Conservation (phyloP, 2,113 vertebrate species). For the Crotophaga sulcirostris region DNA sequence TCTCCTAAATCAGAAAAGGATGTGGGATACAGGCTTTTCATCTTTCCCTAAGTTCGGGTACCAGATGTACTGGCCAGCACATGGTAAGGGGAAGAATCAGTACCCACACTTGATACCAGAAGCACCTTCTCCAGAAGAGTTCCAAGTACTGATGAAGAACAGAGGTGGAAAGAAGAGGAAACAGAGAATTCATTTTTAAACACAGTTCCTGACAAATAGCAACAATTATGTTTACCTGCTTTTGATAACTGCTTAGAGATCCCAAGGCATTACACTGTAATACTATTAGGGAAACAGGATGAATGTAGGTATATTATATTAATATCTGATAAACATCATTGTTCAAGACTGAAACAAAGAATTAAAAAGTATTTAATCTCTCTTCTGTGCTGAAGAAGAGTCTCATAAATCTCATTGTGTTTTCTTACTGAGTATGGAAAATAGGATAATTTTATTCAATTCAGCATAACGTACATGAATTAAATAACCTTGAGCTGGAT, state of each 20-base stretch:
- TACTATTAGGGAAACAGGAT: background rate
- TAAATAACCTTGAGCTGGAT: background rate
- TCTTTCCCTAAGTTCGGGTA: background rate
- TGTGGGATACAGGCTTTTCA: background rate
- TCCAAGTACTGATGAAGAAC: background rate
- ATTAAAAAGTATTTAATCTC: background rate
- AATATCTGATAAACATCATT: background rate
- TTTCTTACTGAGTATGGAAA: background rate
- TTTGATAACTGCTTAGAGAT: constrained; percentile 9
- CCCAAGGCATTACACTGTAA: background rate
- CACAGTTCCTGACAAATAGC: background rate
- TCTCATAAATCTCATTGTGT: background rate
- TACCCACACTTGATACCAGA: background rate
- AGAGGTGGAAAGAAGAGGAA: background rate
- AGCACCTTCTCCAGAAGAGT: background rate
- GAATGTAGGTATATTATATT: background rate
- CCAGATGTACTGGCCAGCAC: background rate
- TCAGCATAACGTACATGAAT: background rate
- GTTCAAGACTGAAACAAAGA: constrained; percentile 17
- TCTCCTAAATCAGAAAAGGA: background rate
- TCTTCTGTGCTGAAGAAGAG: background rate
- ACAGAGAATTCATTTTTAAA: background rate
- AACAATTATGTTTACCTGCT: background rate
- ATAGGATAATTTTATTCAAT: background rate
- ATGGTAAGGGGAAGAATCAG: background rate